Evolutionary conservation across 2,888 invertebrate genomes (phyloP), one percentile per base, ranked within the genome.

Genomic region (Drosophila nigritarsus): DNA sequence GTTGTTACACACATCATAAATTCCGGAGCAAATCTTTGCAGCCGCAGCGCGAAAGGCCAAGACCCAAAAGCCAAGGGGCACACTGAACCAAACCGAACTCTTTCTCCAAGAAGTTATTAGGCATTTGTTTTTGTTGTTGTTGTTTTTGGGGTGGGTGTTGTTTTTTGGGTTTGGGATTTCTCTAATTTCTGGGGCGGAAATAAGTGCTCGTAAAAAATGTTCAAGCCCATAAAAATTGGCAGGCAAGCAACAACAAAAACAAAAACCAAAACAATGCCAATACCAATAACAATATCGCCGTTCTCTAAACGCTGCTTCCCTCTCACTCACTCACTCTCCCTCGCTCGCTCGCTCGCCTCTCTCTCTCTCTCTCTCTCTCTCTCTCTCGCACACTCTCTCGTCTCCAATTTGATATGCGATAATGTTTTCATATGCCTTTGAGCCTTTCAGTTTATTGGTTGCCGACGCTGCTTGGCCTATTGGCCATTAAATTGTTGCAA

Each of bases 141-240:
- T 6, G 5, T 11, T 11, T 20, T 2, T 54, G 53, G 64, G 7
- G 32, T 45, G 11, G 11, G 67, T 60, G 65, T 82, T 72, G 80
- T 75, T 75, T 40, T 45, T 15, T 73, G 69, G 65, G 71, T 60
- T 75, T 38, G 60, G 78, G 69, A 78, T 87, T 90, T 83, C 66
- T 83, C 91, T 90, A 90, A 90, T 90, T 90, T 88, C 81, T 89
- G 83, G 91, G 90, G 91, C 88, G 90, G 90, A 90, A 90, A 82
- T 87, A 91, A 85, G 90, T 85, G 85, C 82, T 83, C 90, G 80
- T 90, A 90, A 90, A 87, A 90, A 90, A 87, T 90, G 80, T 78
- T 82, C 55, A 40, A 45, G 76, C 76, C 65, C 86, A 69, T 87
- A 87, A 86, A 87, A 87, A 74, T 51, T 50, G 45, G 30, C 48